A percentile compares a stretch with the other conserved stretches of the same genome.
phyloP scores from a whole-genome alignment of 53 echinoderm and acorn worm genomes.

The Crossaster papposus region DNA sequence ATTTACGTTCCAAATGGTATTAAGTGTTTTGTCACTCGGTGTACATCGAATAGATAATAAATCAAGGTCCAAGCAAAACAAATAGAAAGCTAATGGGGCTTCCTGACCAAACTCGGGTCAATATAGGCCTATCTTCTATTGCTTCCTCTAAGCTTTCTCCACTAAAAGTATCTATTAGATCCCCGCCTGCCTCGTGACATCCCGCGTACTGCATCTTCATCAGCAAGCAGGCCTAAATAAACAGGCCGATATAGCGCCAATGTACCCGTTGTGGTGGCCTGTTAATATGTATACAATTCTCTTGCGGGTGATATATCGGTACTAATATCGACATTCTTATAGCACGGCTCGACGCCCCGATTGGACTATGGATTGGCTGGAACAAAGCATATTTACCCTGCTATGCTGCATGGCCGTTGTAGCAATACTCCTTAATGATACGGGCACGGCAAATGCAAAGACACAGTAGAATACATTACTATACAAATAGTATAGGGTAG shows the following conservation, averaged over 20 bases:
- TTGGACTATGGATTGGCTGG: background rate
- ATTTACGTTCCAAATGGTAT: background rate
- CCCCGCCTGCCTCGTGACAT: background rate
- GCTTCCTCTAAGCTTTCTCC: background rate
- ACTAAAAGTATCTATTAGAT: background rate
- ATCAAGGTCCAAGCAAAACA: background rate
- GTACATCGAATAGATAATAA: background rate
- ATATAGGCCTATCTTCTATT: background rate
- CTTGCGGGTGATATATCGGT: background rate
- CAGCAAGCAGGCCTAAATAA: background rate
- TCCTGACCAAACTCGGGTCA: background rate
- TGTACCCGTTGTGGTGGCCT: background rate
- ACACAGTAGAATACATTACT: background rate
- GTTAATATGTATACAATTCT: background rate
- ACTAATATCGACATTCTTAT: background rate
- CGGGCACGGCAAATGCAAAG: background rate
- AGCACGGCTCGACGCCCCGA: background rate
- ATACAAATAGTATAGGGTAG: background rate
- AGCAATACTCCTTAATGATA: background rate
- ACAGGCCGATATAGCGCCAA: background rate
- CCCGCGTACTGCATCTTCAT: background rate
- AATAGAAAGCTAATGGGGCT: background rate
- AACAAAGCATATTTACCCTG: slow-evolving; percentile 23
- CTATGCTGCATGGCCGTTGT: slow-evolving; percentile 15
- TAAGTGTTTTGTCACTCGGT: background rate